A percentile compares a stretch with the other conserved stretches of the same genome.
Evolutionary conservation across 2,888 invertebrate species (phyloP).

Genomic region (Cosmopolites sordidus): DNA sequence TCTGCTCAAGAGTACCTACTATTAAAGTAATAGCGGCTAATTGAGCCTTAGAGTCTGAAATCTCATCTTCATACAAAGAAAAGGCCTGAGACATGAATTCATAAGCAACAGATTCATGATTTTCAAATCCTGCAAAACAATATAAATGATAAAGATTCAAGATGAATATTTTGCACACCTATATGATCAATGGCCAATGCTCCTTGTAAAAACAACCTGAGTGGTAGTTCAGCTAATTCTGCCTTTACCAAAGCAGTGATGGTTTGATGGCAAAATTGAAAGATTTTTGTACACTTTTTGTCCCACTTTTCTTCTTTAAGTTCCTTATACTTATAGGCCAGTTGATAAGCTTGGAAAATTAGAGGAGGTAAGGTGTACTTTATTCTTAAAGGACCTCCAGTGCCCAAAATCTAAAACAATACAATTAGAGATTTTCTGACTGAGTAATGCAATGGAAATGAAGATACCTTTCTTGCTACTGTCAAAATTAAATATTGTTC

Average conservation of each 20-base stretch:
- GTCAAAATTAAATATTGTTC: conserved; percentile 89
- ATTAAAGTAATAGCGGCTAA: conserved; percentile 93
- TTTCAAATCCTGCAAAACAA: conserved; percentile 68
- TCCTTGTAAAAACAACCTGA: conserved; percentile 92
- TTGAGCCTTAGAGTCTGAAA: conserved; percentile 95
- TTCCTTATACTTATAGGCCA: conserved; percentile 78
- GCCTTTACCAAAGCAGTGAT: conserved; percentile 92
- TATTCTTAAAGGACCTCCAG: conserved; percentile 85
- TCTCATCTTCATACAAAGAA: conserved; percentile 96
- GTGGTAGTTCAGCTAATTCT: conserved; percentile 87
- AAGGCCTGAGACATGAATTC: conserved; percentile 97
- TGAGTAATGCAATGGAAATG: background rate
- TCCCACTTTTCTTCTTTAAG: conserved; percentile 96
- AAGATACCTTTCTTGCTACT: conserved; percentile 69
- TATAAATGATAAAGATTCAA: too few species aligned
- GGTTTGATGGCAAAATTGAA: conserved; percentile 96
- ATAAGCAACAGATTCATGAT: conserved; percentile 95
- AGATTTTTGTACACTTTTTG: conserved; percentile 96
- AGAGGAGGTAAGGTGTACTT: conserved; percentile 90
- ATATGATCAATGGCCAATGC: conserved; percentile 50
- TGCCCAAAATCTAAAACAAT: conserved; percentile 60
- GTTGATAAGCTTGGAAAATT: conserved; percentile 86
- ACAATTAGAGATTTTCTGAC: too few species aligned
- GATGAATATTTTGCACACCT: conserved; percentile 11
- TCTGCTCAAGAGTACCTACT: conserved; percentile 92